These are phyloP conservation scores for Drosophila bifasciata DNA, from an alignment of 1,140 invertebrate genomes.

Conservation along the genomic window DNA sequence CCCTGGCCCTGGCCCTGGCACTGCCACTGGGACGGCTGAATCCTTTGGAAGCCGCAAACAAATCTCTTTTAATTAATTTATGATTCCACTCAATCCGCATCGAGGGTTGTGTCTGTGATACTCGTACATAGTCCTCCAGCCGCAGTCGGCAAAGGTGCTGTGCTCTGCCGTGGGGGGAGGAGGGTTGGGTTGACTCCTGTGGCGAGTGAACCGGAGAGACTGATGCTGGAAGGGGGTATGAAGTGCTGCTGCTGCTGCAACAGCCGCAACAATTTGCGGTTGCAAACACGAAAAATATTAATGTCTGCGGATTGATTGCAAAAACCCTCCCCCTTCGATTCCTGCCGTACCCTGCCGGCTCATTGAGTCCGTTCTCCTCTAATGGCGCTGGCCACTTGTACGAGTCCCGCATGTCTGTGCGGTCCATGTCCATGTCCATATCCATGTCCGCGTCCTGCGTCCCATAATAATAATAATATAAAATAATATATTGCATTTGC, in stretches of 20 bases:
- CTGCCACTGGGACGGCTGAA: slow-evolving; percentile 50
- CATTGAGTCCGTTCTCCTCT: slow-evolving; percentile 13
- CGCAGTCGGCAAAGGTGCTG: slow-evolving; percentile 1
- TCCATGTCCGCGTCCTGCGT: slow-evolving; percentile 18
- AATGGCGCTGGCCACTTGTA: slow-evolving; percentile 65
- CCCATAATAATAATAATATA: slow-evolving; percentile 75
- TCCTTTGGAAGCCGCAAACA: slow-evolving; percentile 83
- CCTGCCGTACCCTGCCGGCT: not conserved
- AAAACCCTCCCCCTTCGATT: slow-evolving; percentile 7
- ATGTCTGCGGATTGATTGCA: slow-evolving; percentile 82
- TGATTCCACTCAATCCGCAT: slow-evolving; percentile 83
- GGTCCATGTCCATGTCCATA: slow-evolving; percentile 36
- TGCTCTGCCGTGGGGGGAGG: too few relatives aligned
- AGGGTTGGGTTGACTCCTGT: slow-evolving; percentile 32
- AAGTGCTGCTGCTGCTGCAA: slow-evolving; percentile 48
- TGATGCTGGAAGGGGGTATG: not conserved
- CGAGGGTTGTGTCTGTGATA: slow-evolving; percentile 66
- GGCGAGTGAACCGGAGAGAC: slow-evolving; percentile 12
- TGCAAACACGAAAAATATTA: slow-evolving; percentile 82
- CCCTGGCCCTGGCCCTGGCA: slow-evolving; percentile 10
- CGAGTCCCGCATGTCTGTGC: slow-evolving; percentile 51
- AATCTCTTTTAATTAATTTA: slow-evolving; percentile 84
- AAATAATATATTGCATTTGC: slow-evolving; percentile 74
- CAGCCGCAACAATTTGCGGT: slow-evolving; percentile 81
- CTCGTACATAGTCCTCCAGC: slow-evolving; percentile 19